Evolutionary conservation across 2,888 invertebrate species (phyloP).

Genomic region (Lamellibrachia columna): DNA sequence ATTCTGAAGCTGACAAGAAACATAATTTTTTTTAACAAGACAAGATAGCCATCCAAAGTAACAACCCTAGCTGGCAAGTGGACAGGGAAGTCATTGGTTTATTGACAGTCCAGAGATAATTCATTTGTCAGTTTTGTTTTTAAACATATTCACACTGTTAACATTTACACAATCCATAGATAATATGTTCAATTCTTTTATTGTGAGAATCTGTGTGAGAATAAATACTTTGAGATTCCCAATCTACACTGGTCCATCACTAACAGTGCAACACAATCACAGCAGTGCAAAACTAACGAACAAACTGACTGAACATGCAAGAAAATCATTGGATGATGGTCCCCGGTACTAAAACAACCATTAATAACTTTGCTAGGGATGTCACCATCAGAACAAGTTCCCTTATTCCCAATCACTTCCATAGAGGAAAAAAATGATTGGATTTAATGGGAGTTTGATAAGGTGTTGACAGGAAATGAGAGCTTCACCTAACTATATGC

Average conservation of each 20-base stretch:
- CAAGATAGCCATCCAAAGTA: too few species aligned
- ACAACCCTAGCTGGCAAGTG: too few species aligned
- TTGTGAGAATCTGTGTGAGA: background rate
- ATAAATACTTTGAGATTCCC: background rate
- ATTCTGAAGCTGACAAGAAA: slow-evolving; percentile 31
- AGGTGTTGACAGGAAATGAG: background rate
- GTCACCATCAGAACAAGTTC: too few species aligned
- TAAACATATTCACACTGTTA: too few species aligned
- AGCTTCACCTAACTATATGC: background rate
- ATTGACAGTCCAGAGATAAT: too few species aligned
- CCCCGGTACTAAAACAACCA: background rate
- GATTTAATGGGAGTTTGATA: background rate
- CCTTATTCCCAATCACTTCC: too few species aligned
- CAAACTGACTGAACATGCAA: background rate
- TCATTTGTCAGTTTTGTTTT: too few species aligned
- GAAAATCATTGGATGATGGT: background rate
- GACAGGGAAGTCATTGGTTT: too few species aligned
- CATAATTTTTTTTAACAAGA: background rate
- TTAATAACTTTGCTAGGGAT: background rate
- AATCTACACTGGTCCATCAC: too few species aligned
- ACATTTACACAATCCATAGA: too few species aligned
- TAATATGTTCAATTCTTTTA: too few species aligned
- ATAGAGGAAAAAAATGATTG: too few species aligned
- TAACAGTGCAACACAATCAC: background rate
- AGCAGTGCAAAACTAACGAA: background rate